A percentile compares a stretch with the other conserved stretches of the same genome.
phyloP scores from a whole-genome alignment of 2,797 vertebrate species.

The Acrossocheilus wenchowensis region DNA sequence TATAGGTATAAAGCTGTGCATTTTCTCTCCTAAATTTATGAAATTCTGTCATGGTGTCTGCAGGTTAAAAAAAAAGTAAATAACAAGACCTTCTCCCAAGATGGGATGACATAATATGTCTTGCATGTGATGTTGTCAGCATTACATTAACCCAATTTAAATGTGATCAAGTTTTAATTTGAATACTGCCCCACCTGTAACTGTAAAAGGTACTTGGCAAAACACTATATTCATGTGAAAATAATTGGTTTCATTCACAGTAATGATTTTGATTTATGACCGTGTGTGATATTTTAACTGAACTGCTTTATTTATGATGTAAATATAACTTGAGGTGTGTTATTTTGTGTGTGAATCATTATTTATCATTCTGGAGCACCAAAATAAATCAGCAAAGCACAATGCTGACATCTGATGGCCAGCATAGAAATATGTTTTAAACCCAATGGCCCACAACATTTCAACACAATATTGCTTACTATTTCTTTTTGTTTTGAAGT shows the following conservation, averaged over 20 bases:
- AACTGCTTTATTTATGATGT: slow-evolving; percentile 59
- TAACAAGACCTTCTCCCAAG: background rate
- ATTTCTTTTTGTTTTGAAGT: background rate
- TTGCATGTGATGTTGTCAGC: slow-evolving; percentile 3
- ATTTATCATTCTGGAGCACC: background rate
- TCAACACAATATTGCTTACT: background rate
- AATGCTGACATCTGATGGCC: slow-evolving; percentile 46
- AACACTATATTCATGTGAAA: slow-evolving; percentile 32
- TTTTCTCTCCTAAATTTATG: background rate
- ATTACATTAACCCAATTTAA: background rate
- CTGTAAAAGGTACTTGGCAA: slow-evolving; percentile 26
- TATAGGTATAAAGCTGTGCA: background rate
- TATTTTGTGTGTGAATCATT: slow-evolving; percentile 24
- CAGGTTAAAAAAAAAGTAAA: background rate
- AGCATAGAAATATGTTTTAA: background rate
- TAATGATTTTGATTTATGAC: slow-evolving; percentile 1
- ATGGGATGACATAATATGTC: background rate
- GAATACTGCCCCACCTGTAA: background rate
- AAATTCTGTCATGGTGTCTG: background rate
- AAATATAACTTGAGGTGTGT: slow-evolving; percentile 49
- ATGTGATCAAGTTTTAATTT: background rate
- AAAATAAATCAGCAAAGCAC: background rate
- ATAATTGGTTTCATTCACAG: background rate
- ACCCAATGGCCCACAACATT: background rate
- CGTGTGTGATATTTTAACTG: slow-evolving; percentile 42